Evolutionary conservation across 2,888 invertebrate species (phyloP).

Genomic region (Cheilosia pagana): DNA sequence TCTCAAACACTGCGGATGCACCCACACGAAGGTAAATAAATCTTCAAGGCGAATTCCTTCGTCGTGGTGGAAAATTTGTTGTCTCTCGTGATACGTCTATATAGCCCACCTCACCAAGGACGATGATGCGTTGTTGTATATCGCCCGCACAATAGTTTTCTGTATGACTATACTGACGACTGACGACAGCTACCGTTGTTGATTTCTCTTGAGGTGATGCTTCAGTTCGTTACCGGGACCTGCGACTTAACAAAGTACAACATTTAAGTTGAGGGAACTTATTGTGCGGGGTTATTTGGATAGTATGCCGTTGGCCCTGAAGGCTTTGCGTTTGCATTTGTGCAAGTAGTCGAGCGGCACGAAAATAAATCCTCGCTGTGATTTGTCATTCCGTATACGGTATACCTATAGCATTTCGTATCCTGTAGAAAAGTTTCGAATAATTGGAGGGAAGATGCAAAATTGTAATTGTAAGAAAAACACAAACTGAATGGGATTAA

Average conservation of each 20-base stretch:
- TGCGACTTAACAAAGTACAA: conserved; percentile 56
- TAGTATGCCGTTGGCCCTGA: background rate
- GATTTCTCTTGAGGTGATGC: conserved; percentile 54
- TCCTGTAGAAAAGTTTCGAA: conserved; percentile 12
- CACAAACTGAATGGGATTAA: conserved; percentile 57
- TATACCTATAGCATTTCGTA: background rate
- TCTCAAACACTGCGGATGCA: conserved; percentile 41
- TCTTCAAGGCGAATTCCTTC: conserved; percentile 41
- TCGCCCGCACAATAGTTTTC: conserved; percentile 20
- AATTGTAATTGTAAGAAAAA: conserved; percentile 60
- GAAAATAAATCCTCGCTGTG: conserved; percentile 21
- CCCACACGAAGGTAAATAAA: conserved; percentile 53
- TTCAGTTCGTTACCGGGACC: conserved; percentile 1
- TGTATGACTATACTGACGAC: background rate
- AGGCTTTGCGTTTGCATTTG: background rate
- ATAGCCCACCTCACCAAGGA: background rate
- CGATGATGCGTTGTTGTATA: conserved; percentile 25
- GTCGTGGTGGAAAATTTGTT: conserved; percentile 30
- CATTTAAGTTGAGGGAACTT: conserved; percentile 52
- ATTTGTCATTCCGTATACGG: conserved; percentile 29
- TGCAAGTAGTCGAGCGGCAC: conserved; percentile 3
- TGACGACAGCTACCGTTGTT: conserved; percentile 7
- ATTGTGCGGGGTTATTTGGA: conserved; percentile 31
- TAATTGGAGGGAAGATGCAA: conserved; percentile 52
- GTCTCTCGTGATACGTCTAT: conserved; percentile 13